These are phyloP conservation scores for Otus sunia DNA, from an alignment of 2,113 vertebrate genomes.

Conservation along the genomic window DNA sequence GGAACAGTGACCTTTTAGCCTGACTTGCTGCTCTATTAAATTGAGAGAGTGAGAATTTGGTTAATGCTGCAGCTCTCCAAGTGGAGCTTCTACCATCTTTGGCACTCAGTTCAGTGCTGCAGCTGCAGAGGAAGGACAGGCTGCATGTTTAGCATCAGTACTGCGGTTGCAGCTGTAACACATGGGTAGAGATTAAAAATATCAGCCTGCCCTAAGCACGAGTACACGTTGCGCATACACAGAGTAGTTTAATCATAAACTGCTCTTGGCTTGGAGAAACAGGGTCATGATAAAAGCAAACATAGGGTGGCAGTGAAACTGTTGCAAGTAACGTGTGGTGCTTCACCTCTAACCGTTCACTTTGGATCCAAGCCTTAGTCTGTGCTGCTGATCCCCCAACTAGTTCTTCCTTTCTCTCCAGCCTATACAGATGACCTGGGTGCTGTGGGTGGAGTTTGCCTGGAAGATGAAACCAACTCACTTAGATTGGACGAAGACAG, in stretches of 20 bases:
- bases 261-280: not conserved
- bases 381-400: not conserved
- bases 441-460: slow-evolving; percentile 86
- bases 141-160: fast-evolving
- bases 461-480: slow-evolving; percentile 89
- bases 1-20: not conserved
- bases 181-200: not conserved
- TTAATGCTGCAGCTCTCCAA: not conserved
- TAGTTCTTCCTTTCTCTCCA: slow-evolving; percentile 50
- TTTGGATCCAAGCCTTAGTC: not conserved
- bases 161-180: not conserved
- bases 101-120: not conserved
- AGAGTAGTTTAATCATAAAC: not conserved
- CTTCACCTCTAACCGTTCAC: not conserved
- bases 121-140: not conserved
- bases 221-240: fast-evolving
- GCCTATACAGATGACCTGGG: slow-evolving; percentile 94
- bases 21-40: not conserved
- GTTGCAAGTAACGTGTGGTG: not conserved
- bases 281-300: not conserved
- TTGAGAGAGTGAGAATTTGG: not conserved
- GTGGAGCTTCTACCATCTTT: not conserved
- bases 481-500: slow-evolving; percentile 92
- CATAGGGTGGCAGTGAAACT: not conserved
- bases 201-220: not conserved